These are phyloP conservation scores for Rallus crepitans DNA, from an alignment of 2,797 vertebrate species.

Conservation along the genomic window DNA sequence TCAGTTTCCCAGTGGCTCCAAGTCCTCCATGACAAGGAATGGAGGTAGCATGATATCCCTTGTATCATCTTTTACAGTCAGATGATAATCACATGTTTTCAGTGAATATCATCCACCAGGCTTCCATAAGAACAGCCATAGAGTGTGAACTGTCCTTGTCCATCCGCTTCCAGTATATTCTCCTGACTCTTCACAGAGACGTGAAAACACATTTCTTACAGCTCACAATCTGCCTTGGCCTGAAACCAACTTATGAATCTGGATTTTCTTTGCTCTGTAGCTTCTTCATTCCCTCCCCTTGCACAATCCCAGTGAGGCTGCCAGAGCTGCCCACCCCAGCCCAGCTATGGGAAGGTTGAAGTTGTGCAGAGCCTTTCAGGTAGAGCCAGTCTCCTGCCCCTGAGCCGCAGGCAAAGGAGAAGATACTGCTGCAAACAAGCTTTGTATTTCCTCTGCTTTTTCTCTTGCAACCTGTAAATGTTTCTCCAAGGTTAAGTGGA, in stretches of 20 bases:
- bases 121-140: background rate
- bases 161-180: background rate
- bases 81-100: background rate
- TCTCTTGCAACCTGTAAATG: background rate
- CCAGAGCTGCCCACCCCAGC: accelerated
- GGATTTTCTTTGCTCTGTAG: background rate
- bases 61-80: background rate
- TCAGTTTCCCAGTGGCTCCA: background rate
- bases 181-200: background rate
- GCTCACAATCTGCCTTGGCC: background rate
- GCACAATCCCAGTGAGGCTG: accelerated
- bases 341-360: background rate
- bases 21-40: background rate
- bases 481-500: background rate
- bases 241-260: background rate
- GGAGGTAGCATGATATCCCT: background rate
- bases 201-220: background rate
- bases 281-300: background rate
- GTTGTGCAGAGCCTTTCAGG: background rate
- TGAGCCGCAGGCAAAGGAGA: background rate
- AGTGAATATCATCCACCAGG: background rate
- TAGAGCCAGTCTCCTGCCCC: background rate
- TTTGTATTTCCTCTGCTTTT: background rate
- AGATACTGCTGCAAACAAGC: background rate
- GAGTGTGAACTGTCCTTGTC: background rate